Percentiles rank a stretch among this genome's conserved stretches.
Conservation (phyloP, 2,888 invertebrate genomes). For the Tuberolachnus salignus region DNA sequence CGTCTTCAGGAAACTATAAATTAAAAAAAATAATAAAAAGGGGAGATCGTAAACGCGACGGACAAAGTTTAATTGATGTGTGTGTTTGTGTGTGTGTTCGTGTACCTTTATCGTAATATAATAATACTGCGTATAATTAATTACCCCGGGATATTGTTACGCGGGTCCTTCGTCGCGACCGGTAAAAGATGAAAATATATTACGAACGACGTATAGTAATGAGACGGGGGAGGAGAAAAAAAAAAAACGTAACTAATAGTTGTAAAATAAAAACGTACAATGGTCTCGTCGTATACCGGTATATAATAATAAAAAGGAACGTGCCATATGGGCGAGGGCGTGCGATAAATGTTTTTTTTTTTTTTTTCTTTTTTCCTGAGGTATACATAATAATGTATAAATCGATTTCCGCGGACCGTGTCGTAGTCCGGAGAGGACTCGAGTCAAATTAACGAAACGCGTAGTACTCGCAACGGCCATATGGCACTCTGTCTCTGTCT, state of each 20-base stretch:
- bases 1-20: constrained; percentile 26
- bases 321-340: constrained; percentile 56
- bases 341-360: constrained; percentile 48
- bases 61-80: constrained; percentile 7
- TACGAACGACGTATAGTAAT: too few relatives aligned
- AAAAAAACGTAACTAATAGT: constrained; percentile 29
- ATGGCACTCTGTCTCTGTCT: constrained; percentile 34
- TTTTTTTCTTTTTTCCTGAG: constrained; percentile 39
- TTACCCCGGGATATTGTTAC: background rate
- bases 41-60: background rate
- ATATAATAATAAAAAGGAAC: constrained; percentile 49
- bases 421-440: constrained; percentile 19
- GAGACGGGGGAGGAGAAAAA: background rate
- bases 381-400: constrained; percentile 19
- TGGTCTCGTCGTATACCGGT: background rate
- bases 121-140: constrained; percentile 48
- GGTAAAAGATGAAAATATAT: constrained; percentile 13
- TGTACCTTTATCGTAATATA: background rate
- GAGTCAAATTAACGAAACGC: constrained; percentile 51
- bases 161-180: background rate
- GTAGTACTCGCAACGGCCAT: constrained; percentile 33
- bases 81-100: background rate
- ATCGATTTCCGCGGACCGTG: constrained; percentile 55
- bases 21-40: too few relatives aligned
- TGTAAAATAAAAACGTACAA: constrained; percentile 40